Conservation (phyloP, 2,797 vertebrate genomes). For the Rhincodon typus region DNA sequence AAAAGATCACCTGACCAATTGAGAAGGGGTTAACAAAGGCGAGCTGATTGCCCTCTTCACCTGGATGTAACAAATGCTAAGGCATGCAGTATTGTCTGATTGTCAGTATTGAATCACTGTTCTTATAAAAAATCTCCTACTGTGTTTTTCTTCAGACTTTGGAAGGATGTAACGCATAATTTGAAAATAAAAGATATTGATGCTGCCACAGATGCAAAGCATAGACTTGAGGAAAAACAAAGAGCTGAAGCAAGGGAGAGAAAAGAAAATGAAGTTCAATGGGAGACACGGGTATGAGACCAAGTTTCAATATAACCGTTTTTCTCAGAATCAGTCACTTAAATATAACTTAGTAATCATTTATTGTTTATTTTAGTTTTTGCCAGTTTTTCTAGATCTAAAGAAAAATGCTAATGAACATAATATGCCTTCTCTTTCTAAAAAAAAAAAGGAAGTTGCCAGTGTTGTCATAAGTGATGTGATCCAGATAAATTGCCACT, state of each 20-base stretch:
- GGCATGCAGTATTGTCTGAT: not conserved
- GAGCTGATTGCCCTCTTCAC: too few relatives aligned
- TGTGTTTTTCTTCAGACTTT: slow-evolving; percentile 61
- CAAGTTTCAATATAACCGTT: not conserved
- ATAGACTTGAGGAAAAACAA: slow-evolving; percentile 87
- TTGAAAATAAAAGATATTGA: slow-evolving; percentile 93
- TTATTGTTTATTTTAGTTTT: not conserved
- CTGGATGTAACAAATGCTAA: not conserved
- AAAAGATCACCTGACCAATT: too few relatives aligned
- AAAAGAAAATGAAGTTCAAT: slow-evolving; percentile 86
- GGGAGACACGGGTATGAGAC: slow-evolving; percentile 87
- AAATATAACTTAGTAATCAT: not conserved
- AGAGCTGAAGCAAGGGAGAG: slow-evolving; percentile 90
- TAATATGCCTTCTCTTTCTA: too few relatives aligned
- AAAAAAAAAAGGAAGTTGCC: not conserved
- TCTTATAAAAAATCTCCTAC: not conserved
- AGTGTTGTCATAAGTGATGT: not conserved
- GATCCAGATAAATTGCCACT: not conserved
- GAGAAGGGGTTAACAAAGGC: too few relatives aligned
- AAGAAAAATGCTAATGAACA: not conserved
- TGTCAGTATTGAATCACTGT: not conserved
- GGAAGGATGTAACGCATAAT: slow-evolving; percentile 92
- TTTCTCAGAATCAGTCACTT: not conserved
- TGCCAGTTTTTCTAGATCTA: not conserved
- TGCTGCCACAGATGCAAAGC: slow-evolving; percentile 89